Base-by-base conservation (phyloP, 2,888 invertebrate species). In the Caenorhabditis sulstoni region DNA sequence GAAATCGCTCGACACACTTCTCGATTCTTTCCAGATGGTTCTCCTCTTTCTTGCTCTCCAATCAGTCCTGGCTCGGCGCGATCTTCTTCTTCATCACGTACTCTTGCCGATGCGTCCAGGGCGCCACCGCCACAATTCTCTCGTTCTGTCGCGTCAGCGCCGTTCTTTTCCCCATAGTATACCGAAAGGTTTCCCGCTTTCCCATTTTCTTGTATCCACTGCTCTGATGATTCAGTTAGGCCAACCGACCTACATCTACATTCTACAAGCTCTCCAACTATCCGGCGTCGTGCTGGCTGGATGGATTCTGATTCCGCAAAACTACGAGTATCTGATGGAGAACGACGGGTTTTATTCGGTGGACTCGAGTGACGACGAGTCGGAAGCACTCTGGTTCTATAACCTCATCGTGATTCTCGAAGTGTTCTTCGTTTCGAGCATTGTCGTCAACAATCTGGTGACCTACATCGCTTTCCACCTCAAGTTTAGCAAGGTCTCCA, bases 111-210 rank as follows among this genome's bases (percentile, higher is more conserved):
- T 59, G 74, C 20, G 58, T 74, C 22, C 65, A 65, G 22, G 74
- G 78, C n/a, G 70, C 71, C 8, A 78, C 78, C 1, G 78, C 78
- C 3, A 70, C 68, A 11, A 66, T 78, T 44, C 29, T 78, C 7
- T 59, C 78, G 12, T 78, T 78, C 39, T 68, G 68, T 50, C 59
- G 78, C 14, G 66, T 78, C 37, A 66, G 52, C 11, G 78, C 78
- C 9, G 62, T 78, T 14, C 61, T 66, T 22, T 65, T 53, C n/a
- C 78, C 78, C 1, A 49, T 78, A 4, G 53, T 78, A 0, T 77
- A 77, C 50, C 65, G 66, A 0, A 71, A 71, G 50, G 71, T 71
- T 14, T 9, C 3, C 22, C 8, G 23, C 1, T 11, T 8, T 8
- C n/a, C n/a, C n/a, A n/a, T n/a, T n/a, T n/a, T n/a, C n/a, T n/a